Evolutionary conservation across 2,888 invertebrate genomes (phyloP).

Genomic region (Eurytoma adleriae): DNA sequence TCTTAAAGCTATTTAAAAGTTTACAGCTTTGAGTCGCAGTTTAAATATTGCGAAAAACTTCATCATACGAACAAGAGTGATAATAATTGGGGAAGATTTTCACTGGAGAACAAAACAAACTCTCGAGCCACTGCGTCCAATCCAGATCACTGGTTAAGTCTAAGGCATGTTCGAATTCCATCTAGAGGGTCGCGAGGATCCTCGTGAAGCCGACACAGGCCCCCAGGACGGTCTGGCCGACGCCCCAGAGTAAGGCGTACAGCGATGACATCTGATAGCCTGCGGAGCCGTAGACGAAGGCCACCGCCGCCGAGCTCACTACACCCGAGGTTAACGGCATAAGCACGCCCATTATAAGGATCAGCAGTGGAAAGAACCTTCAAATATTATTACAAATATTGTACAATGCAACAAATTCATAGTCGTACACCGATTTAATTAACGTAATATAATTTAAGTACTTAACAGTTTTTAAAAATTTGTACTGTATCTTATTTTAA

Average conservation of each 20-base stretch:
- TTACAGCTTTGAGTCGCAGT: too few species aligned
- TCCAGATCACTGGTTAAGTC: neutral
- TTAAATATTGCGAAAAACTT: neutral
- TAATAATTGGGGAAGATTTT: neutral
- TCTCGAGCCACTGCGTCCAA: neutral
- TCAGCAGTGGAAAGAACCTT: constrained; percentile 93
- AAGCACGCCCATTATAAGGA: constrained; percentile 92
- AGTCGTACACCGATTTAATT: too few species aligned
- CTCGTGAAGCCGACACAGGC: constrained; percentile 95
- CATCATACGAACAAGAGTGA: neutral
- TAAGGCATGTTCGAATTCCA: neutral
- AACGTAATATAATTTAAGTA: too few species aligned
- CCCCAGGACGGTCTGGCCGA: constrained; percentile 93
- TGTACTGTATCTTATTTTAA: too few species aligned
- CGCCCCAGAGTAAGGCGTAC: constrained; percentile 95
- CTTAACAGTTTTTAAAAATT: too few species aligned
- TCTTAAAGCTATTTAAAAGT: neutral
- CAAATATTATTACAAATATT: constrained; percentile 41
- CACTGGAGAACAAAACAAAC: neutral
- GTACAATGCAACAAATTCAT: too few species aligned
- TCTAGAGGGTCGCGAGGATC: constrained; percentile 93
- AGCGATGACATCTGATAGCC: constrained; percentile 92
- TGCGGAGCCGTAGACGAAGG: constrained; percentile 94
- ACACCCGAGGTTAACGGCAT: constrained; percentile 93
- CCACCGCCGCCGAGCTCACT: constrained; percentile 93